phyloP scores from a whole-genome alignment of 2,888 invertebrate species.

The Allolobophora icterica region DNA sequence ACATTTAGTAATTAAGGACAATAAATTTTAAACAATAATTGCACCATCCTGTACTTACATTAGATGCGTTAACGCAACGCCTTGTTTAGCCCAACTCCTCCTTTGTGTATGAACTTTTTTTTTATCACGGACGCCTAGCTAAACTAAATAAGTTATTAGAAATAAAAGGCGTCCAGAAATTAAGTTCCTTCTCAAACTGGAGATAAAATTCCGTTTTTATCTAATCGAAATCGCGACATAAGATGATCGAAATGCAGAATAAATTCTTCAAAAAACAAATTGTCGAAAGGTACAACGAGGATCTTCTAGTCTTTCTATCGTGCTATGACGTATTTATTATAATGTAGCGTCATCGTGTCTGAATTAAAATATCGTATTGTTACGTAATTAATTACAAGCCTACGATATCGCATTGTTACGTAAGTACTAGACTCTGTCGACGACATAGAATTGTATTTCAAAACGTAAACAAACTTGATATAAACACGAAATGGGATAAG shows the following conservation, averaged over 20 bases:
- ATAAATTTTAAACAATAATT: not conserved
- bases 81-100: not conserved
- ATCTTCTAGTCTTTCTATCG: not conserved
- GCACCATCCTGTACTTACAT: not conserved
- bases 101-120: not conserved
- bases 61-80: not conserved
- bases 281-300: not conserved
- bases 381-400: constrained; percentile 14
- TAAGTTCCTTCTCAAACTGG: not conserved
- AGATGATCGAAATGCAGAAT: not conserved
- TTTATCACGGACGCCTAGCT: not conserved
- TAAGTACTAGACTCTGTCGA: not conserved
- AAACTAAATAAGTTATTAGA: not conserved
- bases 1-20: not conserved
- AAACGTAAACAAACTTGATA: constrained; percentile 7
- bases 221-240: not conserved
- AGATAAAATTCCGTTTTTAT: constrained; percentile 14
- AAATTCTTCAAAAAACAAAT: not conserved
- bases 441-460: not conserved
- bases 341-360: not conserved
- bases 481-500: not conserved
- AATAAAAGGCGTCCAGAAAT: not conserved
- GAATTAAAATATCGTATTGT: not conserved
- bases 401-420: not conserved
- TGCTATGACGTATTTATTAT: not conserved